Base-by-base conservation (phyloP, 2,888 invertebrate species). In the Apotomis betuletana region DNA sequence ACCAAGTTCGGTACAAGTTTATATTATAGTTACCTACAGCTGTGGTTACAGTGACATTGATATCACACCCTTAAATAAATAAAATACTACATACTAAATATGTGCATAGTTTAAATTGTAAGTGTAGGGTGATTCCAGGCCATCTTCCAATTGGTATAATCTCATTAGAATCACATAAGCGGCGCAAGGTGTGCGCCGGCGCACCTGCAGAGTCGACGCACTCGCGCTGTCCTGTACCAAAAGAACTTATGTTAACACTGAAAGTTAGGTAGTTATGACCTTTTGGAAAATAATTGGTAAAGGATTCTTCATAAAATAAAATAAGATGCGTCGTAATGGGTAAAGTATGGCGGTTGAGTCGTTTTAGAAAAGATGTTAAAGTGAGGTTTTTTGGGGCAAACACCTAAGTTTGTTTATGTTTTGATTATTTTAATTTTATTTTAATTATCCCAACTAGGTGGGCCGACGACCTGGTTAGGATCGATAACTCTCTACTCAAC, bases 151-250 rank as follows among this genome's bases (percentile, higher is more conserved):
- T 71, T 67, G 72, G 64, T 54, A 27, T 73, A 69, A 75, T 75
- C 75, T 75, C 75, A 73, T 75, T 75, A 75, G 74, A 75, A 75
- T 75, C 75, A 72, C 74, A 69, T 70, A 67, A 67, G 65, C 75
- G 76, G 27, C 70, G 77, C 77, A 76, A 76, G 76, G 76, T 76
- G 76, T 61, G 64, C 61, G 49, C 41, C 41, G 68, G 69, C 69
- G 64, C 74, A 71, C 74, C 69, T 73, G 69, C 67, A 52, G 62
- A 52, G 70, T 70, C 70, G 70, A 70, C 62, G 74, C 58, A 67
- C 74, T 70, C 65, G 44, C 15, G 55, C 65, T 49, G 6, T 9
- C 9, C 46, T 9, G 27, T n/a, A 5, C n/a, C 55, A 6, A 57
- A 65, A 65, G 0, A 55, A 3, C 55, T 1, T 27, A 36, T 46